Conservation (phyloP, 2,113 vertebrate species). For the Heloderma charlesbogerti region DNA sequence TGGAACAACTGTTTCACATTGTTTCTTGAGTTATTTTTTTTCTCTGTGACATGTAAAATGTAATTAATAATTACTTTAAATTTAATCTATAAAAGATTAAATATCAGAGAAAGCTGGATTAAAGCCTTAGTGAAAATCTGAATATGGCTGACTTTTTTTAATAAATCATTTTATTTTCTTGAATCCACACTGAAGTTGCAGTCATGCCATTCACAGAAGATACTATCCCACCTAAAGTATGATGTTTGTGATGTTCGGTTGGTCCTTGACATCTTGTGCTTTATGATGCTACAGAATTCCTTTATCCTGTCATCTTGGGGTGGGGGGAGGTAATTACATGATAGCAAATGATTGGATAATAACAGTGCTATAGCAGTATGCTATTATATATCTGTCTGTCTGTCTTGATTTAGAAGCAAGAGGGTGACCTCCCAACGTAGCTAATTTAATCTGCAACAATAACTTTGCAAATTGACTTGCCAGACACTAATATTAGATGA, state of each 20-base stretch:
- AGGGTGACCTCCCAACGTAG: conserved; percentile 74
- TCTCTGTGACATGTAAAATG: background rate
- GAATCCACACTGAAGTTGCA: background rate
- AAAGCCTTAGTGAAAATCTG: background rate
- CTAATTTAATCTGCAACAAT: conserved; percentile 77
- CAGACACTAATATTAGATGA: conserved; percentile 70
- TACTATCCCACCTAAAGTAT: background rate
- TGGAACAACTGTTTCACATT: background rate
- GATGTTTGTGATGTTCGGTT: background rate
- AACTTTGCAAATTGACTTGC: conserved; percentile 73
- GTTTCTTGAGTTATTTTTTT: background rate
- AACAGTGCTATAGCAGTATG: conserved; percentile 28
- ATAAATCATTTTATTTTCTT: background rate
- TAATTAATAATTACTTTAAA: background rate
- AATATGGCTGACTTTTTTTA: background rate
- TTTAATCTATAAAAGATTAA: background rate
- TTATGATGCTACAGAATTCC: conserved; percentile 36
- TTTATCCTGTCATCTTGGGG: conserved; percentile 21
- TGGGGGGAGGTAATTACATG: conserved; percentile 32
- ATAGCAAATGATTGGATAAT: conserved; percentile 57
- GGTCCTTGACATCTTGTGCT: conserved; percentile 17
- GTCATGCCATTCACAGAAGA: background rate
- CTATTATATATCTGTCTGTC: conserved; percentile 67
- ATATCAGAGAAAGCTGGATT: background rate
- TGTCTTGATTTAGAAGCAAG: conserved; percentile 67